phyloP scores from a whole-genome alignment of 2,797 vertebrate genomes.

The Simalia tracyae region DNA sequence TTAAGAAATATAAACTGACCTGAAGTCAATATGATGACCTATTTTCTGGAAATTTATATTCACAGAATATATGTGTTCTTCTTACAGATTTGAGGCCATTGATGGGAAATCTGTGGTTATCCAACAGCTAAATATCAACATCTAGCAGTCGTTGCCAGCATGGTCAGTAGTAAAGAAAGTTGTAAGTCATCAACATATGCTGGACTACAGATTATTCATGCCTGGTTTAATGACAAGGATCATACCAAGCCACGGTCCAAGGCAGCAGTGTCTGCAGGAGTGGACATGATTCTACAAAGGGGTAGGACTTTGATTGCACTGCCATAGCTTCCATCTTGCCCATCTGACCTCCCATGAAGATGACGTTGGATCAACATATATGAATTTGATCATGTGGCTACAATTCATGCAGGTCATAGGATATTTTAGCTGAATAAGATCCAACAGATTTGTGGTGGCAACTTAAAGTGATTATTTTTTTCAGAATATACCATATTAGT shows the following conservation, averaged over 20 bases:
- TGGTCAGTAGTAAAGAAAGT: background rate
- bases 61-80: background rate
- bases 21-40: background rate
- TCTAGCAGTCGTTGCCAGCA: background rate
- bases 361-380: background rate
- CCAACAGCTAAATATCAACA: background rate
- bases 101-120: background rate
- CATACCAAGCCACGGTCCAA: no score
- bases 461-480: constrained; percentile 8
- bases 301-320: no score
- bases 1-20: background rate
- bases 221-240: no score
- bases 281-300: no score
- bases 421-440: constrained; percentile 17
- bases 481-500: background rate
- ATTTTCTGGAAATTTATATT: background rate
- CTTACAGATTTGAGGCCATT: background rate
- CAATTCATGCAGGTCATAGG: background rate
- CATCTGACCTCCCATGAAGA: no score
- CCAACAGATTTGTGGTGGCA: background rate
- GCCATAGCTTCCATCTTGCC: no score
- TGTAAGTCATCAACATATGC: background rate
- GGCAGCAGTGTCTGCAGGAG: no score
- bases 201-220: background rate
- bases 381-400: constrained; percentile 24